phyloP scores from a whole-genome alignment of 2,888 invertebrate genomes.

The Phortica okadai region DNA sequence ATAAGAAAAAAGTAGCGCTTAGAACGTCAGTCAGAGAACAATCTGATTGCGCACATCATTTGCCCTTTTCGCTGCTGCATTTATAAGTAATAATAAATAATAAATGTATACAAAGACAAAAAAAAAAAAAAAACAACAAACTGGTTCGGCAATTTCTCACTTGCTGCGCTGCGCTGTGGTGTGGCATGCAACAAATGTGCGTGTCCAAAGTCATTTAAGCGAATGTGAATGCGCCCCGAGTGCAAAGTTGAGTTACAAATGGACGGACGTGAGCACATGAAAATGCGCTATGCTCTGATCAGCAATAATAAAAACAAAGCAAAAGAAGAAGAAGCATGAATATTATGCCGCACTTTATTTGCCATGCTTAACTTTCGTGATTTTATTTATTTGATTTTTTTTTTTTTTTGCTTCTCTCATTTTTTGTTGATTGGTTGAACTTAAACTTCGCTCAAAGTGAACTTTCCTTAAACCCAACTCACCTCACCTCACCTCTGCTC shows the following conservation, averaged over 20 bases:
- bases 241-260: conserved; percentile 70
- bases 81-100: conserved; percentile 57
- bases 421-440: conserved; percentile 17
- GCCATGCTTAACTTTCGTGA: conserved; percentile 11
- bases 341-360: neutral
- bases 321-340: conserved; percentile 37
- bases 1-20: conserved; percentile 46
- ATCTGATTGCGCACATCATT: neutral
- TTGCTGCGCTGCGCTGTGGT: neutral
- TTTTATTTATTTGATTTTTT: conserved; percentile 19
- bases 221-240: conserved; percentile 47
- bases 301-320: conserved; percentile 1
- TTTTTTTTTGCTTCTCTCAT: conserved; percentile 25
- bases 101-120: conserved; percentile 66
- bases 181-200: conserved; percentile 64
- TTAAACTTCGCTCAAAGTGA: neutral
- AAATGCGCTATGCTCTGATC: no score
- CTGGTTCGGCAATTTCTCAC: conserved; percentile 29
- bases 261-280: conserved; percentile 40
- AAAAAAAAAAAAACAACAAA: conserved; percentile 64
- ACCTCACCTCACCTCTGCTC: neutral
- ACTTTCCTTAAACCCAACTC: neutral
- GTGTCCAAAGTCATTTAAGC: conserved; percentile 69
- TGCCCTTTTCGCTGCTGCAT: neutral
- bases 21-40: neutral